These are phyloP conservation scores for Protaetia brevitarsis DNA, from an alignment of 1,140 invertebrate species.

Conservation along the genomic window DNA sequence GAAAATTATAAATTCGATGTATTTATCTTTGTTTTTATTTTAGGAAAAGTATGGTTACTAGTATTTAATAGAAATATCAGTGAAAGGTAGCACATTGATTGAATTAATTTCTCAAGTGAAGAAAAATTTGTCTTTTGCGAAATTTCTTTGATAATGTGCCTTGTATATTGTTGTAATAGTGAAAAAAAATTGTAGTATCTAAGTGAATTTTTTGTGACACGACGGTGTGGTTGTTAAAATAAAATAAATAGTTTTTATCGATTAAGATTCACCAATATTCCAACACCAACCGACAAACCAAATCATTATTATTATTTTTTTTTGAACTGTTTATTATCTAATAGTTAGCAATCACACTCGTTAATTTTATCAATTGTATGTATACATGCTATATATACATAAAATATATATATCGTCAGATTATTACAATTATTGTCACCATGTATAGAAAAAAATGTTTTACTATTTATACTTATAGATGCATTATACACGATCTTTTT, in stretches of 20 bases:
- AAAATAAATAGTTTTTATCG: neutral
- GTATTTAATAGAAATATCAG: neutral
- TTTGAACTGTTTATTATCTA: too few species aligned
- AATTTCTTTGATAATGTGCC: conserved; percentile 6
- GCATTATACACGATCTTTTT: conserved; percentile 1
- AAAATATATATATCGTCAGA: neutral
- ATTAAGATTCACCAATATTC: too few species aligned
- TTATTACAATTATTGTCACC: neutral
- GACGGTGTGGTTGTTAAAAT: neutral
- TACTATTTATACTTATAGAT: conserved; percentile 8
- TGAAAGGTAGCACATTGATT: conserved; percentile 1
- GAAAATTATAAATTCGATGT: conserved; percentile 12
- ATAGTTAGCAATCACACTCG: neutral
- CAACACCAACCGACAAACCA: too few species aligned
- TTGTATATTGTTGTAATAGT: conserved; percentile 13
- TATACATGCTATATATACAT: neutral
- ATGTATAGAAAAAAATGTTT: conserved; percentile 9
- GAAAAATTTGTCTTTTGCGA: neutral
- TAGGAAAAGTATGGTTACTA: conserved; percentile 29
- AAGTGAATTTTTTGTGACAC: conserved; percentile 14
- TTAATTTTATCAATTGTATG: neutral
- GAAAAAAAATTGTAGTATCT: neutral
- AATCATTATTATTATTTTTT: too few species aligned
- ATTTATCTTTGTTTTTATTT: neutral
- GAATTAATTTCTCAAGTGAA: conserved; percentile 7